Percentiles rank a stretch among this genome's conserved stretches.
Conservation (phyloP, 2,113 vertebrate genomes). For the Aphyosemion australe region DNA sequence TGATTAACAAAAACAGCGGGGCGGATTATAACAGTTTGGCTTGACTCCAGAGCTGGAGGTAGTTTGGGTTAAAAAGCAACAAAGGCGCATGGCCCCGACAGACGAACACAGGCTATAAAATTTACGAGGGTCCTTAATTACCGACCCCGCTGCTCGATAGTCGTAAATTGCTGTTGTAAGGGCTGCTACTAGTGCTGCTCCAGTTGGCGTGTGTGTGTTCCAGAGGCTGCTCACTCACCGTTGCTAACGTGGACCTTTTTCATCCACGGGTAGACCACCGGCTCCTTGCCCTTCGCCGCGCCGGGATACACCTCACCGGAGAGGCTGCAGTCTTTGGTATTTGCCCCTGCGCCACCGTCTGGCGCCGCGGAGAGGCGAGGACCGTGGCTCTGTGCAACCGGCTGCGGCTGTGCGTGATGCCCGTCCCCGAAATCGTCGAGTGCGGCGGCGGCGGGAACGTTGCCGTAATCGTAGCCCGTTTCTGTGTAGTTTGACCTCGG, state of each 20-base stretch:
- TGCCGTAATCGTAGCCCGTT: constrained; percentile 85
- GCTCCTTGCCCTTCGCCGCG: constrained; percentile 90
- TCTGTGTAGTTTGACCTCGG: constrained; percentile 85
- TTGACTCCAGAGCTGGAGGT: constrained; percentile 77
- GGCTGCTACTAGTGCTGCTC: constrained; percentile 73
- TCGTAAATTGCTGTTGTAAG: constrained; percentile 94
- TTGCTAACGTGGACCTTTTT: constrained; percentile 97
- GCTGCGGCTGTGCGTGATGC: constrained; percentile 80
- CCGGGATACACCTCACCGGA: constrained; percentile 83
- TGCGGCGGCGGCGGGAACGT: constrained; percentile 67
- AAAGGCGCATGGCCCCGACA: constrained; percentile 90
- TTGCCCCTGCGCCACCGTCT: constrained; percentile 82
- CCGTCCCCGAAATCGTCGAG: constrained; percentile 81
- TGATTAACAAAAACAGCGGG: constrained; percentile 82
- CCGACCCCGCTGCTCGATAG: constrained; percentile 93
- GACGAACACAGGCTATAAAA: constrained; percentile 94
- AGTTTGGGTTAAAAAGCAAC: constrained; percentile 88
- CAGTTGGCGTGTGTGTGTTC: constrained; percentile 67
- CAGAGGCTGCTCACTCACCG: constrained; percentile 83
- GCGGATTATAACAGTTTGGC: constrained; percentile 83
- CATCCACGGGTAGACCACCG: constrained; percentile 99
- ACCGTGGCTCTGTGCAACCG: constrained; percentile 84
- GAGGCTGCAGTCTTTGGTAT: constrained; percentile 86
- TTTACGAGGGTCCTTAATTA: constrained; percentile 98
- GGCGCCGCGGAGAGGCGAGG: constrained; percentile 76